Percentiles rank a stretch among this genome's conserved stretches.
Evolutionary conservation across 2,888 invertebrate species (phyloP).

Genomic region (Lithodes maja): DNA sequence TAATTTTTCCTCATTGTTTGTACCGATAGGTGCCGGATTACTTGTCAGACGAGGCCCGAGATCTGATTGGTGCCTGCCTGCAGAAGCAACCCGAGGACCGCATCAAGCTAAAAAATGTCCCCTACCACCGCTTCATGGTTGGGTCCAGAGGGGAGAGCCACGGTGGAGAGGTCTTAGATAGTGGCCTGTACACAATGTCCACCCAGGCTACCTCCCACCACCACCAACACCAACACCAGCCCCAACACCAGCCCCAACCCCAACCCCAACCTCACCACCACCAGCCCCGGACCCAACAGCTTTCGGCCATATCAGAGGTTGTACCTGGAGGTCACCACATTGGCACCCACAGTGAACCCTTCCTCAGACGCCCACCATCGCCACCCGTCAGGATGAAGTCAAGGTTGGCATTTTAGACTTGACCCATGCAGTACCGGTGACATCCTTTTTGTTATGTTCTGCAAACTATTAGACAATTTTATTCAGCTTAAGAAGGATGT

Average conservation of each 20-base stretch:
- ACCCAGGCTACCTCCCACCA: conserved; percentile 61
- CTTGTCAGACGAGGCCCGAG: conserved; percentile 87
- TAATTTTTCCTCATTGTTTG: too few relatives aligned
- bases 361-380: conserved; percentile 32
- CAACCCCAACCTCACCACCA: too few relatives aligned
- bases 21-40: conserved; percentile 81
- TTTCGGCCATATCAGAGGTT: conserved; percentile 52
- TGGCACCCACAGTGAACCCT: not conserved
- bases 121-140: conserved; percentile 85
- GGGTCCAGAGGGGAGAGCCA: conserved; percentile 12
- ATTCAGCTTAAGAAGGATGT: too few relatives aligned
- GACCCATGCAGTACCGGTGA: too few relatives aligned
- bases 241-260: too few relatives aligned
- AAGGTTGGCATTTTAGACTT: conserved; percentile 6
- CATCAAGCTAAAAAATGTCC: conserved; percentile 83
- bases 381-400: conserved; percentile 56
- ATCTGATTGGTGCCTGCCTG: conserved; percentile 87
- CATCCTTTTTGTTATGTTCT: too few relatives aligned
- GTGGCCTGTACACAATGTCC: conserved; percentile 73
- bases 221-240: not conserved
- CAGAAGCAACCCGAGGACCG: conserved; percentile 92
- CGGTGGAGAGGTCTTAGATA: conserved; percentile 71
- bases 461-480: too few relatives aligned
- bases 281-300: conserved; percentile 35
- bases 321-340: conserved; percentile 1